Evolutionary conservation across 2,113 vertebrate species (phyloP).

Genomic region (Psophia crepitans): DNA sequence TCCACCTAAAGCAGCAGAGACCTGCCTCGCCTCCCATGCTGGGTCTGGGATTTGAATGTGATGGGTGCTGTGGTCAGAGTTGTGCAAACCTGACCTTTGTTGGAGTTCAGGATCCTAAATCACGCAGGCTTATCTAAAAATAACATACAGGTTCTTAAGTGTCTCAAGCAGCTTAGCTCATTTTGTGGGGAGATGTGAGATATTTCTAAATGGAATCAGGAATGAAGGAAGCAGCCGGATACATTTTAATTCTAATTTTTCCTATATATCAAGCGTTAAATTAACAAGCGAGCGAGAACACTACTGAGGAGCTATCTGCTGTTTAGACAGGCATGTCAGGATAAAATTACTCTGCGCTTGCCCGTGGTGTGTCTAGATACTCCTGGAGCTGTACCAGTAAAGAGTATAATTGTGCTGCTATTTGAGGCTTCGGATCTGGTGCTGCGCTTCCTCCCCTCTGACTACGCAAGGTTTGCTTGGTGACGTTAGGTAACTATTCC

Average conservation of each 20-base stretch:
- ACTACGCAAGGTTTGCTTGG: not conserved
- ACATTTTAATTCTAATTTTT: constrained; percentile 58
- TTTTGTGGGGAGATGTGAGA: not conserved
- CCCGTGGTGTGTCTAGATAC: not conserved
- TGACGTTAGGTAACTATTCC: not conserved
- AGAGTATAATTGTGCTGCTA: constrained; percentile 6
- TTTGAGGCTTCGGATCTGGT: not conserved
- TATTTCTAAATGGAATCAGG: constrained; percentile 8
- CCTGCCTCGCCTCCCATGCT: rapidly evolving
- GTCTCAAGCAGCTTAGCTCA: not conserved
- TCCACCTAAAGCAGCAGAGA: not conserved
- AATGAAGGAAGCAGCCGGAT: not conserved
- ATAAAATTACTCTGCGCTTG: constrained; percentile 26
- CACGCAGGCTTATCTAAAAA: not conserved
- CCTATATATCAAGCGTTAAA: constrained; percentile 58
- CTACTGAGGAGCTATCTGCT: not conserved
- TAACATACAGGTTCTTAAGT: not conserved
- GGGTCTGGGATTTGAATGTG: not conserved
- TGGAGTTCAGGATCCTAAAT: not conserved
- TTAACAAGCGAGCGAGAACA: constrained; percentile 21
- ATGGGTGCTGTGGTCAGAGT: not conserved
- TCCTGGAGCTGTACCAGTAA: constrained; percentile 43
- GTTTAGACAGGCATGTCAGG: constrained; percentile 55
- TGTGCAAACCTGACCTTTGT: not conserved
- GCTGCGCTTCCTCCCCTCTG: not conserved